Percentiles rank a stretch among this genome's conserved stretches.
Conservation (phyloP, 2,113 vertebrate species). For the Actenoides lindsayi region DNA sequence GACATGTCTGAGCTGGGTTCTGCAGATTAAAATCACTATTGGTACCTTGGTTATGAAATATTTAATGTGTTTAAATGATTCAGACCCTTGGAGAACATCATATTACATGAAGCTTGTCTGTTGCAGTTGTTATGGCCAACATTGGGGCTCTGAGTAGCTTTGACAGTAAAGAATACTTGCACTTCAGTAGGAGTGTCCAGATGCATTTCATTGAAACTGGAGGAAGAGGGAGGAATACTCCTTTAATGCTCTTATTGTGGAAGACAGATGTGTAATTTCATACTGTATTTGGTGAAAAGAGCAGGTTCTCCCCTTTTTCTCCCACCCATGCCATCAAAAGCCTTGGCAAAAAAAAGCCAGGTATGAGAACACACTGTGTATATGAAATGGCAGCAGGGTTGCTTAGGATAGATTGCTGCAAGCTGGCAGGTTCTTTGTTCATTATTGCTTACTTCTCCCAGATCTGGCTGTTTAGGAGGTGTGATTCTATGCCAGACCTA, state of each 20-base stretch:
- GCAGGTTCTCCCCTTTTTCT: background rate
- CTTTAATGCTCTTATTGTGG: background rate
- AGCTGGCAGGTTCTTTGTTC: background rate
- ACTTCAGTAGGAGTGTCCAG: background rate
- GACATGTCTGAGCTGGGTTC: background rate
- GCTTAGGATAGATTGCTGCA: background rate
- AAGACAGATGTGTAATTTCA: background rate
- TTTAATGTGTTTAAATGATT: background rate
- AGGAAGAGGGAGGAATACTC: background rate
- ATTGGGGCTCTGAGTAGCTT: accelerated
- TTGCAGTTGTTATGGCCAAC: background rate
- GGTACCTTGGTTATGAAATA: background rate
- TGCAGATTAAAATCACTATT: background rate
- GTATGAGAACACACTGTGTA: accelerated
- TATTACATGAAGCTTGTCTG: background rate
- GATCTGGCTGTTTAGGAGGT: background rate
- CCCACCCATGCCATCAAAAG: background rate
- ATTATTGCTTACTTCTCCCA: background rate
- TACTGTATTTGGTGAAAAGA: background rate
- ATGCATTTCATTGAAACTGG: background rate
- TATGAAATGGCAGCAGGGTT: background rate
- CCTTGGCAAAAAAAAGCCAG: accelerated
- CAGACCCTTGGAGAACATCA: background rate
- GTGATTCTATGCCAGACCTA: background rate
- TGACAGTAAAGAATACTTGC: background rate